Percentiles rank a stretch among this genome's conserved stretches.
These are phyloP conservation scores for Chrysina gloriosa DNA, from an alignment of 2,888 invertebrate genomes.

Conservation along the genomic window DNA sequence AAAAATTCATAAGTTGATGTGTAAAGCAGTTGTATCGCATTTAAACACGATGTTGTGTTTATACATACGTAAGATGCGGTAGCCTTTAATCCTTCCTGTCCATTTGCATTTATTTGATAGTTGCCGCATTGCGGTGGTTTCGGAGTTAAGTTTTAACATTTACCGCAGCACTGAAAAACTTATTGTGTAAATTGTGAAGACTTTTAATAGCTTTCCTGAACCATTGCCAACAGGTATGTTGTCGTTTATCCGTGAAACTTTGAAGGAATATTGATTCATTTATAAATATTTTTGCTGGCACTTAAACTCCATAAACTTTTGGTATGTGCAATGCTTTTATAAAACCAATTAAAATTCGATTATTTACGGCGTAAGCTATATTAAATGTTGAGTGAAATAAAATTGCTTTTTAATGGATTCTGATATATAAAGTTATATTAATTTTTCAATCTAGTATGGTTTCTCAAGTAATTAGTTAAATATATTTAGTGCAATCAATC, in stretches of 20 bases:
- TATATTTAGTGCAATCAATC: neutral
- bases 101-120: constrained; percentile 8
- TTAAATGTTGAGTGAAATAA: too few relatives aligned
- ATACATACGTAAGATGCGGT: neutral
- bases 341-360: neutral
- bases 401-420: too few relatives aligned
- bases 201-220: constrained; percentile 1
- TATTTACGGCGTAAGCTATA: too few relatives aligned
- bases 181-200: neutral
- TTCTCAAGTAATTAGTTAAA: too few relatives aligned
- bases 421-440: too few relatives aligned
- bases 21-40: too few relatives aligned
- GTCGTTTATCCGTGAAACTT: constrained; percentile 14
- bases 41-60: neutral
- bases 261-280: neutral
- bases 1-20: too few relatives aligned
- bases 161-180: constrained; percentile 6
- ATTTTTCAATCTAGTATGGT: too few relatives aligned
- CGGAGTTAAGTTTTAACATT: neutral
- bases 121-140: constrained; percentile 8
- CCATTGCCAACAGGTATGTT: constrained; percentile 7
- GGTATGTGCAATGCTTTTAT: neutral
- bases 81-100: neutral
- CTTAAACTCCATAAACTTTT: neutral
- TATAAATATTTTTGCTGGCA: neutral